Evolutionary conservation across 2,113 vertebrate genomes (phyloP).

Genomic region (Megaleporinus macrocephalus): DNA sequence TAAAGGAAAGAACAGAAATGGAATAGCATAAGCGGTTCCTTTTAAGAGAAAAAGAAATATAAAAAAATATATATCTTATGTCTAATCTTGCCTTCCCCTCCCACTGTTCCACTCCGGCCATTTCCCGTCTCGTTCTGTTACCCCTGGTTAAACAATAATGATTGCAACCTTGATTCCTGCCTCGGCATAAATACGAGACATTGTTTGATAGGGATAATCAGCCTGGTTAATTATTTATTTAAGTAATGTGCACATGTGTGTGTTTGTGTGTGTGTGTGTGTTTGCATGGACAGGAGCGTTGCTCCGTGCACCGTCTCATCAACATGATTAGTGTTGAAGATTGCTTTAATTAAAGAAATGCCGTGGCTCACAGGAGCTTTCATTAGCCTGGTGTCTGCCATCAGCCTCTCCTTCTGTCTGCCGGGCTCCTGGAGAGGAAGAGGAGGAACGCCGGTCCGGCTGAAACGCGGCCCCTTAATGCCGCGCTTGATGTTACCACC

Average conservation of each 20-base stretch:
- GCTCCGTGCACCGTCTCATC: constrained; percentile 39
- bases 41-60: no score
- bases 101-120: no score
- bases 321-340: constrained; percentile 49
- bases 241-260: constrained; percentile 27
- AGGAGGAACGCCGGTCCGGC: background rate
- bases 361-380: constrained; percentile 27
- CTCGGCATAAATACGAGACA: constrained; percentile 12
- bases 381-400: constrained; percentile 43
- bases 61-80: no score
- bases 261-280: constrained; percentile 20
- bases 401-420: background rate
- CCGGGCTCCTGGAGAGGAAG: background rate
- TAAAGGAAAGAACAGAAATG: no score
- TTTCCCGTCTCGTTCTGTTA: no score
- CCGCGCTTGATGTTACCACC: background rate
- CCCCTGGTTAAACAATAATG: background rate
- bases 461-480: constrained; percentile 22
- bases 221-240: constrained; percentile 40
- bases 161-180: constrained; percentile 43
- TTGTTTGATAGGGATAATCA: constrained; percentile 50
- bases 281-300: background rate
- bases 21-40: no score
- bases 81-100: no score
- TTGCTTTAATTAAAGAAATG: constrained; percentile 55